These are phyloP conservation scores for Bubalus kerabau DNA, from an alignment of 2,113 vertebrate species.

Conservation along the genomic window DNA sequence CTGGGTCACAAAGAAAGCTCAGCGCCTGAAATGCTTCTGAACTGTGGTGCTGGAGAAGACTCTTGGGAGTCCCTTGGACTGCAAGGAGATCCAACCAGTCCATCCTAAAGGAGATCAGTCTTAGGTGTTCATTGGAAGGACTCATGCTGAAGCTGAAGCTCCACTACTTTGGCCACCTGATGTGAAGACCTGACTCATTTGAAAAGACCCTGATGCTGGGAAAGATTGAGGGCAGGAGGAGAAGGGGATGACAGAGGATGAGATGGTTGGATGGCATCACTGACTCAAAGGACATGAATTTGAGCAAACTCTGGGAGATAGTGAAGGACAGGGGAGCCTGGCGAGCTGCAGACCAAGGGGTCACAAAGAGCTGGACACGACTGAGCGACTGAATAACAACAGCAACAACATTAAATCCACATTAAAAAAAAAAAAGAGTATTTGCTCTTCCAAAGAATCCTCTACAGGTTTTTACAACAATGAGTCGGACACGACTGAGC, in stretches of 20 bases:
- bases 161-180: background rate
- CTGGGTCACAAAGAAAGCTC: background rate
- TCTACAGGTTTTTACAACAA: no score
- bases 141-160: background rate
- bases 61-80: background rate
- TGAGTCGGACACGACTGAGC: no score
- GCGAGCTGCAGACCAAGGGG: background rate
- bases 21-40: background rate
- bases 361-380: background rate
- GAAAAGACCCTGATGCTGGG: background rate
- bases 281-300: background rate
- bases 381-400: background rate
- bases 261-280: background rate
- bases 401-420: background rate
- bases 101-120: background rate
- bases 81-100: background rate
- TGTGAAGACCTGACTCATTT: rapidly evolving
- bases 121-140: background rate
- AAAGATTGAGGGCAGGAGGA: background rate
- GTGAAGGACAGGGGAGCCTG: background rate
- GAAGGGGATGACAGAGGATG: background rate
- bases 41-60: background rate
- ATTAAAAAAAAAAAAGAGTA: rapidly evolving
- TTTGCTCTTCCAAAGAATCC: background rate
- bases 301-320: background rate